Percentiles rank a stretch among this genome's conserved stretches.
phyloP scores from a whole-genome alignment of 2,113 vertebrate genomes.

The Ophthalmolycus amberensis region DNA sequence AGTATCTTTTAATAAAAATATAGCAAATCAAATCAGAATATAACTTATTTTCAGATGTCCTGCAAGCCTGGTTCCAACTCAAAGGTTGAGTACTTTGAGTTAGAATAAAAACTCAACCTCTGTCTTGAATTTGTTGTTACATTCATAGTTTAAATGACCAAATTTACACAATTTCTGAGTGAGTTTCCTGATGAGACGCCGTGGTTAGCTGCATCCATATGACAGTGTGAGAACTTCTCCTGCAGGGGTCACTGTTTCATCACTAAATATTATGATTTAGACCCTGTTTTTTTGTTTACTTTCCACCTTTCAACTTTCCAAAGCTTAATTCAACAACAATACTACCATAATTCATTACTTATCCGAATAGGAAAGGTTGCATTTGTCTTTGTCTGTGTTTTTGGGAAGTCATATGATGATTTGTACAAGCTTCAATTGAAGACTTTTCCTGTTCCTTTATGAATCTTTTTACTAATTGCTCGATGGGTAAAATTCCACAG shows the following conservation, averaged over 20 bases:
- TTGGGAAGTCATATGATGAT: not conserved
- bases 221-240: constrained; percentile 18
- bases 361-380: not conserved
- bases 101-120: not conserved
- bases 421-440: not conserved
- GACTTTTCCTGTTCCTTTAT: not conserved
- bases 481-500: not conserved
- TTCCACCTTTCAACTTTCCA: not conserved
- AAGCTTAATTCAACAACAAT: not conserved
- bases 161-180: not conserved
- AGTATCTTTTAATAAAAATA: not conserved
- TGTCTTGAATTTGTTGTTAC: not conserved
- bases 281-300: not conserved
- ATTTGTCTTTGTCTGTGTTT: not conserved
- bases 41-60: not conserved
- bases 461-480: not conserved
- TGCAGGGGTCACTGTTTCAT: constrained; percentile 65
- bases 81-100: not conserved
- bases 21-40: not conserved
- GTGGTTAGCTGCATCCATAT: not conserved
- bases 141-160: not conserved
- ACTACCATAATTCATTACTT: not conserved
- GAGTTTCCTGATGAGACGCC: not conserved
- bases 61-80: not conserved
- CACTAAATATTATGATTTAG: not conserved